Evolutionary conservation across 2,113 vertebrate species (phyloP).

Genomic region (Mesitornis unicolor): DNA sequence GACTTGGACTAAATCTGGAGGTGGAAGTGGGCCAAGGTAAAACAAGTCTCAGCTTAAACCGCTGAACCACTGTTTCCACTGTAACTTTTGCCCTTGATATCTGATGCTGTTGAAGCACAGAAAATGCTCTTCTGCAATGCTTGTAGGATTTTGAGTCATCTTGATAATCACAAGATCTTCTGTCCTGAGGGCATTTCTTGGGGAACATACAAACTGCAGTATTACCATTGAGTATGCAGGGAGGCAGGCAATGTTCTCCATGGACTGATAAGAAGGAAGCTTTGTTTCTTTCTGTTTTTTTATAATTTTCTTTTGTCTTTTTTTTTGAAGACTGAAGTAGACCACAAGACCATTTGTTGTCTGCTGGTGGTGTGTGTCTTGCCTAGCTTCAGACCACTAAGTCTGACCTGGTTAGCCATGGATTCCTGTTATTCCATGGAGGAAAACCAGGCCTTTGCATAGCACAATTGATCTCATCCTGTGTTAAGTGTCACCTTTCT

Average conservation of each 20-base stretch:
- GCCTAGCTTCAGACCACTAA: not conserved
- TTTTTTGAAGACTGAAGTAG: not conserved
- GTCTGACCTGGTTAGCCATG: not conserved
- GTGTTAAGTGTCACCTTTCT: not conserved
- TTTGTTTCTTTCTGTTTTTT: not conserved
- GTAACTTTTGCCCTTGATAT: constrained; percentile 4
- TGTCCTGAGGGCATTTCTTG: not conserved
- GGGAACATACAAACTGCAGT: not conserved
- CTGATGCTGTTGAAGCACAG: not conserved
- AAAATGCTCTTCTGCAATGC: not conserved
- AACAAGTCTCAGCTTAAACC: constrained; percentile 26
- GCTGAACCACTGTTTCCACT: not conserved
- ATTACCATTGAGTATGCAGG: not conserved
- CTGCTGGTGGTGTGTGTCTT: not conserved
- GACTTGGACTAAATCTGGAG: not conserved
- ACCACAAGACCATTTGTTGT: not conserved
- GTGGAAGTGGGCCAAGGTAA: constrained; percentile 11
- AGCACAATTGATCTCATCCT: not conserved
- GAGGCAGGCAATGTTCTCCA: not conserved
- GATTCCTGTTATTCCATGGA: not conserved
- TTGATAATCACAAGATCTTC: not conserved
- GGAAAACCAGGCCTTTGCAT: not conserved
- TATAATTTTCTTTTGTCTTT: no score
- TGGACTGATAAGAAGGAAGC: not conserved
- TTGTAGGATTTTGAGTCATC: not conserved